These are phyloP conservation scores for Psephotus haematonotus DNA, from an alignment of 2,113 vertebrate species.

Conservation along the genomic window DNA sequence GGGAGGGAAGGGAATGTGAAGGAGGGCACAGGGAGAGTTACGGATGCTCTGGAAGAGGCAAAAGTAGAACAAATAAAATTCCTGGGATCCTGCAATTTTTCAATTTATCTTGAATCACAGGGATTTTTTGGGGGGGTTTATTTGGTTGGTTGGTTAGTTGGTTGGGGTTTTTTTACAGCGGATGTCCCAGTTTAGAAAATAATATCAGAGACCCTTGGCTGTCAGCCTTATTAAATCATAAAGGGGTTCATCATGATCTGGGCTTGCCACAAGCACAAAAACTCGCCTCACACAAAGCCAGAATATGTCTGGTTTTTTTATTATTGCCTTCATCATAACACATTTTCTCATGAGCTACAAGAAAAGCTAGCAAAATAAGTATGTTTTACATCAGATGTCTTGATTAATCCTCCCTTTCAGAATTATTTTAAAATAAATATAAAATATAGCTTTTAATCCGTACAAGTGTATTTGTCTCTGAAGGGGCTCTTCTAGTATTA, in stretches of 20 bases:
- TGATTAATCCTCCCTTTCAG: background rate
- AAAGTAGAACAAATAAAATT: background rate
- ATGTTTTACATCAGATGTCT: background rate
- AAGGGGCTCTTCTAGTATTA: conserved; percentile 1
- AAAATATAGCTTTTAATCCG: background rate
- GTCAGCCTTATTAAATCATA: background rate
- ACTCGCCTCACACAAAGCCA: background rate
- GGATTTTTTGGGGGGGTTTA: too few relatives aligned
- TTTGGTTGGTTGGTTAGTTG: background rate
- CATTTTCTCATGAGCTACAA: background rate
- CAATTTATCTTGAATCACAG: background rate
- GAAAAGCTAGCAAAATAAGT: background rate
- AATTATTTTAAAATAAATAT: background rate
- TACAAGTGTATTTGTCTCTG: background rate
- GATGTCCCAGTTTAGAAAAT: background rate
- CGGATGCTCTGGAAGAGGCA: background rate
- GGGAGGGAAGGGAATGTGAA: background rate
- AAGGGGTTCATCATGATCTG: background rate
- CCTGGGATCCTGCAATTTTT: background rate
- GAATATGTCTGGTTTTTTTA: background rate
- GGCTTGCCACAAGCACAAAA: background rate
- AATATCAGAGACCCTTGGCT: background rate
- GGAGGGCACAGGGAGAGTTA: background rate
- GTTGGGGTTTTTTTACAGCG: background rate
- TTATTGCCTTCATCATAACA: background rate